phyloP scores from a whole-genome alignment of 2,888 invertebrate species.

The Orthosia incerta region DNA sequence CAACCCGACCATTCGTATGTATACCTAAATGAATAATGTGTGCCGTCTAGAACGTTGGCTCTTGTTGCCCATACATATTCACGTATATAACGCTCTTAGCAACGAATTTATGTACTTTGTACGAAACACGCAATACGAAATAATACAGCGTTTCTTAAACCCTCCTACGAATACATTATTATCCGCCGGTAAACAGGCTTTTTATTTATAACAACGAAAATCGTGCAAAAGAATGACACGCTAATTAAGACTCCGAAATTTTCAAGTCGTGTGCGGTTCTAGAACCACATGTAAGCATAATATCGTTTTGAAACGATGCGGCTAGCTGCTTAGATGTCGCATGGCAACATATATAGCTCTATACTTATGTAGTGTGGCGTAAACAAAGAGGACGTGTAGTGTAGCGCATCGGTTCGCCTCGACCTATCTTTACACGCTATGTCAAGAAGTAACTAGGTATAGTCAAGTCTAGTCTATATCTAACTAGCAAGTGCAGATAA shows the following conservation, averaged over 20 bases:
- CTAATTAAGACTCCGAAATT: constrained; percentile 26
- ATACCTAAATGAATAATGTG: constrained; percentile 63
- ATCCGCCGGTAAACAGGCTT: constrained; percentile 3
- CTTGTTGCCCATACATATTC: constrained; percentile 51
- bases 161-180: constrained; percentile 7
- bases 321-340: constrained; percentile 43
- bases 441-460: constrained; percentile 64
- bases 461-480: constrained; percentile 61
- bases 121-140: constrained; percentile 9
- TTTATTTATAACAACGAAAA: constrained; percentile 6
- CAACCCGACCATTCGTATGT: constrained; percentile 26
- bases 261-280: constrained; percentile 15
- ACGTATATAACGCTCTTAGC: constrained; percentile 37
- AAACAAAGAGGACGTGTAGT: constrained; percentile 72
- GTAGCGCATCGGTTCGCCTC: constrained; percentile 74
- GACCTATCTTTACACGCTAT: constrained; percentile 73
- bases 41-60: constrained; percentile 56
- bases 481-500: constrained; percentile 63
- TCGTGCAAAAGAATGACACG: constrained; percentile 31
- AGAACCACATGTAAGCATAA: constrained; percentile 31
- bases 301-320: constrained; percentile 30
- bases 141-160: constrained; percentile 17
- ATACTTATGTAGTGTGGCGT: constrained; percentile 61
- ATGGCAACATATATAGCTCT: constrained; percentile 64
- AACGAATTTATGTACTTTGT: constrained; percentile 23